Conservation (phyloP, 1,140 invertebrate species). For the Eupeodes corollae region DNA sequence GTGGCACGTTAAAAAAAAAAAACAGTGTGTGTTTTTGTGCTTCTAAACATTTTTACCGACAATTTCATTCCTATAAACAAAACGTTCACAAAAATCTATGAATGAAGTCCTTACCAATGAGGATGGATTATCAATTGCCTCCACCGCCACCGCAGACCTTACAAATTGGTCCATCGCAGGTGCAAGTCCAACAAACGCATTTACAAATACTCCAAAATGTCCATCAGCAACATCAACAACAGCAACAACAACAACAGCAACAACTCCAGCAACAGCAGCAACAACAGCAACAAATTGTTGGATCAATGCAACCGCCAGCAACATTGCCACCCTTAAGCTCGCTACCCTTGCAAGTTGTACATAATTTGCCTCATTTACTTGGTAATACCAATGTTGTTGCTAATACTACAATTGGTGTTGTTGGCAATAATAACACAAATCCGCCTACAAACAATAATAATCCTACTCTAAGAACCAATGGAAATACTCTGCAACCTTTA, state of each 20-base stretch:
- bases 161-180: conserved; percentile 12
- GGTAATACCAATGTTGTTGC: conserved; percentile 6
- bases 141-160: conserved; percentile 32
- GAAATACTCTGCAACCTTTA: neutral
- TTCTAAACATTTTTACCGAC: too few species aligned
- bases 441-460: conserved; percentile 19
- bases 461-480: too few species aligned
- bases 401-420: conserved; percentile 6
- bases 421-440: conserved; percentile 7
- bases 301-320: conserved; percentile 17
- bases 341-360: conserved; percentile 32
- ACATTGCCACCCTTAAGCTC: conserved; percentile 28
- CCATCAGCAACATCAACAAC: conserved; percentile 9
- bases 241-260: conserved; percentile 18
- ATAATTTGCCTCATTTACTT: conserved; percentile 33
- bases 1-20: too few species aligned
- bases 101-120: conserved; percentile 17
- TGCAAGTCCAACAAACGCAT: conserved; percentile 20
- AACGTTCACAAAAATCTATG: neutral
- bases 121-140: conserved; percentile 43
- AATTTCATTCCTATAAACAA: neutral
- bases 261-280: conserved; percentile 10
- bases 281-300: conserved; percentile 13
- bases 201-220: conserved; percentile 12
- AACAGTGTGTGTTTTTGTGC: too few species aligned